Conservation (phyloP, 1,140 invertebrate species). For the Orchesella cincta region DNA sequence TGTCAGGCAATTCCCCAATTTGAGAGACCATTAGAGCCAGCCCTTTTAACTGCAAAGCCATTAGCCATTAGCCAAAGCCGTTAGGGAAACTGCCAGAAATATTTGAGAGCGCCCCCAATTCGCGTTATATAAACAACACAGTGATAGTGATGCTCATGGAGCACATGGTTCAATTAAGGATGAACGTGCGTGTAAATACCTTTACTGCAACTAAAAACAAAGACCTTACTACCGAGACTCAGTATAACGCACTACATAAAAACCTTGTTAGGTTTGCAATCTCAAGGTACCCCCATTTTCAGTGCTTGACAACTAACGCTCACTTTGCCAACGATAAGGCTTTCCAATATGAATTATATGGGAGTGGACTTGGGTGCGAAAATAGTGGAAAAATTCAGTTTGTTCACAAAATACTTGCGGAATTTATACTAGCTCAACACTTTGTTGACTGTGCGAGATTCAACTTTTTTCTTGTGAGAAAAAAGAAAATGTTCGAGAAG, state of each 20-base stretch:
- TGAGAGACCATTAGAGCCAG: no score
- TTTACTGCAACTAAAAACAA: neutral
- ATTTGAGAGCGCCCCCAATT: neutral
- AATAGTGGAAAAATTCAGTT: neutral
- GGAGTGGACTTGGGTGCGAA: neutral
- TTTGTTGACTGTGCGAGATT: neutral
- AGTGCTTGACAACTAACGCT: neutral
- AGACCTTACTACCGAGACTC: neutral
- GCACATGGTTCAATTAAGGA: no score
- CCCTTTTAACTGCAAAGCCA: no score
- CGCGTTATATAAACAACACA: neutral
- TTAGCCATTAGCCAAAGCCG: no score
- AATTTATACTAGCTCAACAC: neutral
- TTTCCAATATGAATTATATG: neutral
- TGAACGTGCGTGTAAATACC: neutral
- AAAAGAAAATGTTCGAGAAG: neutral
- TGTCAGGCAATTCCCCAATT: no score
- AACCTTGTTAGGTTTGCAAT: neutral
- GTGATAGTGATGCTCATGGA: no score
- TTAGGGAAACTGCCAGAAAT: no score
- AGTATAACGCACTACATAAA: neutral
- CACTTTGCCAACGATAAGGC: neutral
- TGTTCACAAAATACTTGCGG: conserved; percentile 6
- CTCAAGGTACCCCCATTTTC: neutral
- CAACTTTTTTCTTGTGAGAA: neutral